Base-by-base conservation (phyloP, 2,888 invertebrate species). In the Acronicta psi region DNA sequence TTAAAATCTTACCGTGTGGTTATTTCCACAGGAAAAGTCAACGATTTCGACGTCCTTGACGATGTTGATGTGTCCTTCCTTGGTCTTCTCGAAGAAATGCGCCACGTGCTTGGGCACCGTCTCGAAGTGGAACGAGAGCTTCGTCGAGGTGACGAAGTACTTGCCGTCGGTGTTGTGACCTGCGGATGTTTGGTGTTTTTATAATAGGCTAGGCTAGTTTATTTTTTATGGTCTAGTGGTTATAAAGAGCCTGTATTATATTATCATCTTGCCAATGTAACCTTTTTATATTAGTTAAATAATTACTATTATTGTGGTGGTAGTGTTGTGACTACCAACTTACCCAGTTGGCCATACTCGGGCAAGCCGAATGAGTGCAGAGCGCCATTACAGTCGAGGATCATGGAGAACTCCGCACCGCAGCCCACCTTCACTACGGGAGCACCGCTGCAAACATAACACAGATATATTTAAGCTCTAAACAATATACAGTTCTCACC, bases 101-200 rank as follows among this genome's bases (percentile, higher is more conserved):
- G 97, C 96, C 51, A 99, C 96, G 79, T 97, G 96, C 82, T 98
- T 97, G 7, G 99, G 99, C 45, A 96, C 95, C 52, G 96, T 96
- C 89, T 98, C 98, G 88, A 96, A 98, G 86, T 97, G 97, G 94
- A 96, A 99, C 75, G 97, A 96, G 81, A 99, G 94, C 85, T 98
- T 98, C 36, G 97, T 98, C 69, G 97, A 97, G 13, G 97, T 98
- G 59, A 98, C 96, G 89, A 99, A 98, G 87, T 98, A 99, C 87
- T 98, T 98, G 18, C 99, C 99, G 87, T 99, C 99, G 0, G 98
- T 98, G 87, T 99, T 99, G 89, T 99, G 98, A 20, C 99, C 96
- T 95, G 20, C 1, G 2, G 11, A 34, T 34, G 3, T 29, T 11
- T 3, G 6, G 11, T 3, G 29, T 11, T 11, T 11, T 9, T 25